A percentile compares a stretch with the other conserved stretches of the same genome.
Evolutionary conservation across 2,797 vertebrate genomes (phyloP).

Genomic region (Antrozous pallidus): DNA sequence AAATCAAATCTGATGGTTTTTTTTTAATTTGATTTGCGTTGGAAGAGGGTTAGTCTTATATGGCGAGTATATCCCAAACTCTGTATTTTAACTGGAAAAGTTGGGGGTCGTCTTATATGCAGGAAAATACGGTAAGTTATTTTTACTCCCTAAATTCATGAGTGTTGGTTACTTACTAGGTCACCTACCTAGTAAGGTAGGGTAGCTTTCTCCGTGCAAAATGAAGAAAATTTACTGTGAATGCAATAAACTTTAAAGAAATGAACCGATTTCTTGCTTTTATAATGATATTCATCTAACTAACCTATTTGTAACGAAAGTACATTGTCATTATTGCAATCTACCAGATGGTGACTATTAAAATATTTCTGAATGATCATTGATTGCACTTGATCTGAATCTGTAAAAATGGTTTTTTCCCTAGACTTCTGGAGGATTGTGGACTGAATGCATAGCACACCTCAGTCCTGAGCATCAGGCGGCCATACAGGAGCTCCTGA

Average conservation of each 20-base stretch:
- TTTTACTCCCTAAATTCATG: background rate
- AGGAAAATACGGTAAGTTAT: no score
- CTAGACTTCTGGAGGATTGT: conserved; percentile 94
- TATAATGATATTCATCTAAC: background rate
- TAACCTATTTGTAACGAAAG: background rate
- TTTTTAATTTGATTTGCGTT: no score
- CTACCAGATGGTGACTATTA: background rate
- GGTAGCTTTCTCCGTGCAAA: background rate
- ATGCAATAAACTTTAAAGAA: conserved; percentile 1
- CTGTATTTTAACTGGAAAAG: no score
- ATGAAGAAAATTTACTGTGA: background rate
- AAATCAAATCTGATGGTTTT: no score
- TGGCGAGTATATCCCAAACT: no score
- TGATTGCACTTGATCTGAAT: background rate
- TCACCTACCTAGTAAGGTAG: background rate
- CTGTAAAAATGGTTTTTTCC: conserved; percentile 16
- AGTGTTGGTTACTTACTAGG: background rate
- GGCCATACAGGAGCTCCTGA: conserved; percentile 97
- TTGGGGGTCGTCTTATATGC: no score
- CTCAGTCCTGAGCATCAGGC: conserved; percentile 96
- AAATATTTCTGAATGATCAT: background rate
- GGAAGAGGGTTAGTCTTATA: no score
- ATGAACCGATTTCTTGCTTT: background rate
- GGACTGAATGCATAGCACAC: conserved; percentile 95
- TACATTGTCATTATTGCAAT: background rate